Percentiles rank a stretch among this genome's conserved stretches.
These are phyloP conservation scores for Penaeus chinensis DNA, from an alignment of 1,140 invertebrate genomes.

Conservation along the genomic window DNA sequence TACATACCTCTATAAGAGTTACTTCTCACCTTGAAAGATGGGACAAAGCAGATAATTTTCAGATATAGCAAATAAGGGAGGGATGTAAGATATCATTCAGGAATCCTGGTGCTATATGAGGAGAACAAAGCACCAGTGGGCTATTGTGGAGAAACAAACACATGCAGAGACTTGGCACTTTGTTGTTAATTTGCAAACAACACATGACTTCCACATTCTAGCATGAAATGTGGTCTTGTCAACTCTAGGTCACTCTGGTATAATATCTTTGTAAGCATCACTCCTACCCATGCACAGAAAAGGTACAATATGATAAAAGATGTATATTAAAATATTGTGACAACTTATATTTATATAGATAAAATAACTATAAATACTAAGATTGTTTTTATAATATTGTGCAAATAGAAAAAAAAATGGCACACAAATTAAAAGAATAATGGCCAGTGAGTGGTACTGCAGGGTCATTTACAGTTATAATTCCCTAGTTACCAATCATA, in stretches of 20 bases:
- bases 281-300: slow-evolving; percentile 54
- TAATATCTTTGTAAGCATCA: slow-evolving; percentile 46
- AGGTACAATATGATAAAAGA: slow-evolving; percentile 22
- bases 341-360: slow-evolving; percentile 24
- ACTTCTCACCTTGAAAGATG: too few relatives aligned
- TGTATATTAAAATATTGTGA: slow-evolving; percentile 27
- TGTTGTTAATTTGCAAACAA: slow-evolving; percentile 54
- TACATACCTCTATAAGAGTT: too few relatives aligned
- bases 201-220: slow-evolving; percentile 30
- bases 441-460: background rate
- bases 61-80: too few relatives aligned
- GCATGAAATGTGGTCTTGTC: slow-evolving; percentile 25
- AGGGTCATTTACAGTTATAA: background rate
- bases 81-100: too few relatives aligned
- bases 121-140: background rate
- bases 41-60: too few relatives aligned
- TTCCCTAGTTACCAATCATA: slow-evolving; percentile 18
- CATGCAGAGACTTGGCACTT: slow-evolving; percentile 60
- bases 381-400: background rate
- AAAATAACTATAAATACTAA: slow-evolving; percentile 12
- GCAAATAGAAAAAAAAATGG: background rate
- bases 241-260: slow-evolving; percentile 11
- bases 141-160: slow-evolving; percentile 56
- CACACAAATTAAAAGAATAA: background rate
- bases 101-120: background rate